Evolutionary conservation across 2,888 invertebrate genomes (phyloP).

Genomic region (Watsonalla binaria): DNA sequence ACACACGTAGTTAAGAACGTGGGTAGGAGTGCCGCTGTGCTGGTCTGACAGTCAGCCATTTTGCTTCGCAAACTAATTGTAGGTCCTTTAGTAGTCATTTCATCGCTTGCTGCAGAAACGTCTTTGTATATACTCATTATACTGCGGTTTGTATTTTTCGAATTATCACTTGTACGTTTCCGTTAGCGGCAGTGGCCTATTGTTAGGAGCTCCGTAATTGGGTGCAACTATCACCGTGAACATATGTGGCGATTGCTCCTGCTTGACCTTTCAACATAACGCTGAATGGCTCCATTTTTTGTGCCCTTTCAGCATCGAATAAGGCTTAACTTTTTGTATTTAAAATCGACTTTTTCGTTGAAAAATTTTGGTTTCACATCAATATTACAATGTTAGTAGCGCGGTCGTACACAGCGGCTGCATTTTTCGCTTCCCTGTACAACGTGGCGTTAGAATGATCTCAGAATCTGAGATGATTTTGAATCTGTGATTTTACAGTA

Average conservation of each 20-base stretch:
- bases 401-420: too few species aligned
- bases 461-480: too few species aligned
- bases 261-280: conserved; percentile 6
- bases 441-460: too few species aligned
- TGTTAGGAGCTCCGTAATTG: conserved; percentile 49
- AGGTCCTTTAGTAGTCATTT: conserved; percentile 64
- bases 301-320: too few species aligned
- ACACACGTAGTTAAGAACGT: neutral
- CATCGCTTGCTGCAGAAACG: conserved; percentile 59
- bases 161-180: conserved; percentile 74
- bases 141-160: conserved; percentile 73
- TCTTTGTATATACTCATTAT: conserved; percentile 58
- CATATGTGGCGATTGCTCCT: conserved; percentile 25
- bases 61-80: conserved; percentile 70
- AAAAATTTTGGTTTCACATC: too few species aligned
- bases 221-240: conserved; percentile 17
- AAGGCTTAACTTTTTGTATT: too few species aligned
- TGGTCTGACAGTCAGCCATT: conserved; percentile 67
- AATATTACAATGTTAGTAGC: too few species aligned
- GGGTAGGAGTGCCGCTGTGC: conserved; percentile 6
- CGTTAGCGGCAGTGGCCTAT: conserved; percentile 53
- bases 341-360: too few species aligned
- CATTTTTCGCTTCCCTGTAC: too few species aligned
- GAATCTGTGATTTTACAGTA: too few species aligned
- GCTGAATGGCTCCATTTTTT: too few species aligned